phyloP scores from a whole-genome alignment of 2,888 invertebrate species.

The Oligia strigilis region DNA sequence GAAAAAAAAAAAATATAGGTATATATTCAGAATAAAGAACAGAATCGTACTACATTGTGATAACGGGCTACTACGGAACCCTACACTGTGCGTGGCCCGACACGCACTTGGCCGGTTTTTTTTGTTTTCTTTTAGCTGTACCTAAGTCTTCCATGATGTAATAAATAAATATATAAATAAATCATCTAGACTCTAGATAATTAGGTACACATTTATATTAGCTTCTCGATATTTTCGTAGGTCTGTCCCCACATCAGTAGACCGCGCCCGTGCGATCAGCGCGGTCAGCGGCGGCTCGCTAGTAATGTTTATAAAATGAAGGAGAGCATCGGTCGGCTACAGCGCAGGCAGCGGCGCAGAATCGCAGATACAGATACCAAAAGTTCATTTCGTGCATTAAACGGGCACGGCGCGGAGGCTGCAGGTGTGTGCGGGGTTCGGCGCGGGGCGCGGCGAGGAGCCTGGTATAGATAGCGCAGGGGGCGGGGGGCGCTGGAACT shows the following conservation, averaged over 20 bases:
- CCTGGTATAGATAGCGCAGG: constrained; percentile 50
- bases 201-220: neutral
- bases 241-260: neutral
- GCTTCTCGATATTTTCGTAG: neutral
- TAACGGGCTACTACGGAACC: too few relatives aligned
- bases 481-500: constrained; percentile 73
- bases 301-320: neutral
- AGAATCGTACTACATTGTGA: too few relatives aligned
- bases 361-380: constrained; percentile 63
- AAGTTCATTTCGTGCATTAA: constrained; percentile 77
- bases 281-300: too few relatives aligned
- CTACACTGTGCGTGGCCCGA: too few relatives aligned
- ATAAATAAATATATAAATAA: too few relatives aligned
- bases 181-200: neutral
- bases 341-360: neutral
- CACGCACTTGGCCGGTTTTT: too few relatives aligned
- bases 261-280: neutral
- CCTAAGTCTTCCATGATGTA: too few relatives aligned
- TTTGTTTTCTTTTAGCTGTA: too few relatives aligned
- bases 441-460: constrained; percentile 12
- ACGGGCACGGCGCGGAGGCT: constrained; percentile 72
- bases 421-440: constrained; percentile 61
- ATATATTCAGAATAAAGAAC: too few relatives aligned
- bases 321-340: constrained; percentile 27
- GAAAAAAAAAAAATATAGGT: too few relatives aligned